Conservation (phyloP, 2,888 invertebrate genomes). For the Cheilosia urbana region DNA sequence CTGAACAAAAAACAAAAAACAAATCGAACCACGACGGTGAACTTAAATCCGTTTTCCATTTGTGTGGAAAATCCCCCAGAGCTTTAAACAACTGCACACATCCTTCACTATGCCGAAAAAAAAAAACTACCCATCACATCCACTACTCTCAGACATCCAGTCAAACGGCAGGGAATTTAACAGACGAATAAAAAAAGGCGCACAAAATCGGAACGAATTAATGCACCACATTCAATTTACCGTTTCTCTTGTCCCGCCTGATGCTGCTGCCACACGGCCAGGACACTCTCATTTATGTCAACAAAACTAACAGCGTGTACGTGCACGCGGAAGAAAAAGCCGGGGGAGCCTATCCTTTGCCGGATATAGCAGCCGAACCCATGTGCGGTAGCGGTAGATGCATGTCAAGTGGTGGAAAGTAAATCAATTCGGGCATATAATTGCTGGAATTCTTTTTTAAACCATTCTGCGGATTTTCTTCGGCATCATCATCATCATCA, state of each 20-base stretch:
- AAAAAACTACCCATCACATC: conserved; percentile 28
- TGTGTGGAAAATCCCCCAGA: conserved; percentile 15
- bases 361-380: conserved; percentile 15
- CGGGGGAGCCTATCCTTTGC: conserved; percentile 35
- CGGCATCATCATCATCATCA: conserved; percentile 61
- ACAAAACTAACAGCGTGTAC: conserved; percentile 71
- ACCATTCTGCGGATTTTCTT: conserved; percentile 69
- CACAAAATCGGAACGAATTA: conserved; percentile 71
- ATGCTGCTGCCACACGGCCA: neutral
- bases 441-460: conserved; percentile 71
- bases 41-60: conserved; percentile 41
- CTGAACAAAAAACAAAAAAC: neutral
- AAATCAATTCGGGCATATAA: conserved; percentile 76
- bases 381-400: conserved; percentile 63
- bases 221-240: conserved; percentile 71
- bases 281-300: conserved; percentile 63
- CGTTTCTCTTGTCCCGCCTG: conserved; percentile 13
- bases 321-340: conserved; percentile 50
- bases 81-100: conserved; percentile 41
- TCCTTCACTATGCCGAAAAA: neutral
- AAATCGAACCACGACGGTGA: conserved; percentile 2
- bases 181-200: conserved; percentile 23
- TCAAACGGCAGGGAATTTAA: conserved; percentile 27
- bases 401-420: conserved; percentile 72
- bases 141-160: conserved; percentile 45